A percentile compares a stretch with the other conserved stretches of the same genome.
These are phyloP conservation scores for Coracias cyanogaster DNA, from an alignment of 2,797 vertebrate species.

Conservation along the genomic window DNA sequence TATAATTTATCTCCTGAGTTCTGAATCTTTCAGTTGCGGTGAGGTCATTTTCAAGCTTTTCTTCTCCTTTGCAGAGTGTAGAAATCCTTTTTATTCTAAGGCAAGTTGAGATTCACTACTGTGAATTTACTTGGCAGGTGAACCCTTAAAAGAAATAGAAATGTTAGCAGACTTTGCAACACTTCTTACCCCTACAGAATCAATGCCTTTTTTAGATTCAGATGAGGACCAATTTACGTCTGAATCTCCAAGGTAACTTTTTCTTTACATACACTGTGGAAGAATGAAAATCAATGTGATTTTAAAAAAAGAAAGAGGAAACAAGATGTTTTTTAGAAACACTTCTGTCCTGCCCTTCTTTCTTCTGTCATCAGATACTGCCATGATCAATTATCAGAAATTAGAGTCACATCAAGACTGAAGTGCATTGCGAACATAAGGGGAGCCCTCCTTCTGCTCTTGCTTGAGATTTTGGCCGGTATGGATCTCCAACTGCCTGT, in stretches of 20 bases:
- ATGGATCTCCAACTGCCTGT: neutral
- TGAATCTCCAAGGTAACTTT: neutral
- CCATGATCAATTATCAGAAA: neutral
- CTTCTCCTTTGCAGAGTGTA: neutral
- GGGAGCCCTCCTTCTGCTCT: neutral
- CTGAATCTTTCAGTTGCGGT: neutral
- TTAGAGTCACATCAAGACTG: neutral
- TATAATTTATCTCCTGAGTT: neutral
- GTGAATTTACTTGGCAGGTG: neutral
- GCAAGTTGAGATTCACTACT: neutral
- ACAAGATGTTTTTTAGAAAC: neutral
- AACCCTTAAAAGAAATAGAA: neutral
- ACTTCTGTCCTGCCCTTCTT: neutral
- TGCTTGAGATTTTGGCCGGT: neutral
- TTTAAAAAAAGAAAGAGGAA: too few relatives aligned
- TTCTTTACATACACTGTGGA: neutral
- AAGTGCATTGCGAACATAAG: neutral
- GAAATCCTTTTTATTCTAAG: neutral
- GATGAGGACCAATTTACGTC: neutral
- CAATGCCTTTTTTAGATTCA: neutral
- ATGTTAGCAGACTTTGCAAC: neutral
- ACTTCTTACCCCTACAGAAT: neutral
- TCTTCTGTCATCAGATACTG: neutral
- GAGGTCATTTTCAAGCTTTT: neutral
- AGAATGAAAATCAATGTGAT: neutral